A percentile compares a stretch with the other conserved stretches of the same genome.
Conservation (phyloP, 2,888 invertebrate genomes). For the Sinotaia quadrata region DNA sequence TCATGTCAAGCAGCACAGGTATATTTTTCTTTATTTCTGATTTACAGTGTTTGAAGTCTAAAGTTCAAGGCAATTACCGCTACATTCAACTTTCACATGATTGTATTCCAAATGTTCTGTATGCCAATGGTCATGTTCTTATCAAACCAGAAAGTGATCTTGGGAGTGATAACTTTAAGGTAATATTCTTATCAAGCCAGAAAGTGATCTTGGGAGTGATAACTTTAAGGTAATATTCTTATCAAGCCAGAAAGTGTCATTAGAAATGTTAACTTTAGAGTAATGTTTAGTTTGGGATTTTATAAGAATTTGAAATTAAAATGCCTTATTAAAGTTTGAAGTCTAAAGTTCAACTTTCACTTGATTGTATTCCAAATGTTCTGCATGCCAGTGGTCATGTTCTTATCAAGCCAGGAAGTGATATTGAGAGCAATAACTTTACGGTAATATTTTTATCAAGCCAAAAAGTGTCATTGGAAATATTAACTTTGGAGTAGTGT, state of each 20-base stretch:
- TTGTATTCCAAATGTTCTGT: slow-evolving; percentile 24
- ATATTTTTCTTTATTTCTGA: no score
- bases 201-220: slow-evolving; percentile 19
- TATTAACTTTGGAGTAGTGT: no score
- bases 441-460: slow-evolving; percentile 8
- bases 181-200: not conserved
- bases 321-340: no score
- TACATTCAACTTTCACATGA: slow-evolving; percentile 27
- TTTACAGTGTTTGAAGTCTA: slow-evolving; percentile 20
- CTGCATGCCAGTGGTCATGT: slow-evolving; percentile 23
- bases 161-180: slow-evolving; percentile 18
- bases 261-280: no score
- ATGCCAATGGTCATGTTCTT: slow-evolving; percentile 23
- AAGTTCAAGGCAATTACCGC: slow-evolving; percentile 25
- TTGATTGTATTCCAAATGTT: slow-evolving; percentile 26
- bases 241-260: not conserved
- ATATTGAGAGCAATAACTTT: slow-evolving; percentile 21
- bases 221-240: slow-evolving; percentile 20
- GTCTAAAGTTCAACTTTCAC: slow-evolving; percentile 19
- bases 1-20: no score
- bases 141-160: slow-evolving; percentile 27
- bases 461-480: no score
- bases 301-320: no score
- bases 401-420: slow-evolving; percentile 22
- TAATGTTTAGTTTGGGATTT: no score